Conservation (phyloP, 2,797 vertebrate genomes). For the Thunnus albacares region DNA sequence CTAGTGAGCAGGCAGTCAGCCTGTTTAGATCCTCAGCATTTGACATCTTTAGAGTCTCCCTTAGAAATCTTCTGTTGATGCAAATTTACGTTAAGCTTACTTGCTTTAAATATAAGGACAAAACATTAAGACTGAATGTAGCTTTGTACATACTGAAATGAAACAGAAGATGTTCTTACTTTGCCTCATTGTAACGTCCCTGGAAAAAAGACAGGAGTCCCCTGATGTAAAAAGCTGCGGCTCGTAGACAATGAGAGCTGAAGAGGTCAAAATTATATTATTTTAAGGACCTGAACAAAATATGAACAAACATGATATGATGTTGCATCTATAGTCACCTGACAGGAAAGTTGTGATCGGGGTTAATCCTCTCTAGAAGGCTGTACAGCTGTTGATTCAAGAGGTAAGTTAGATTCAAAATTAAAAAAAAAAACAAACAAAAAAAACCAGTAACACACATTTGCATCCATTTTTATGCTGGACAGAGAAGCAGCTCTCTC, state of each 20-base stretch:
- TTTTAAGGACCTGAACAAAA: slow-evolving; percentile 6
- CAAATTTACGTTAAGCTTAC: slow-evolving; percentile 9
- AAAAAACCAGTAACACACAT: not conserved
- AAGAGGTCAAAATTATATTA: slow-evolving; percentile 18
- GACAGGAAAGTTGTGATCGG: slow-evolving; percentile 98
- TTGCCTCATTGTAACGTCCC: slow-evolving; percentile 98
- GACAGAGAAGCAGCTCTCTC: slow-evolving; percentile 37
- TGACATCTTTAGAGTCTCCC: slow-evolving; percentile 99
- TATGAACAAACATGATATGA: not conserved
- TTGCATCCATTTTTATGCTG: not conserved
- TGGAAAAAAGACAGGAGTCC: slow-evolving; percentile 99
- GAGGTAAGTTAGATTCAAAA: not conserved
- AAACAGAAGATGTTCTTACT: slow-evolving; percentile 84
- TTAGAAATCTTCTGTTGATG: slow-evolving; percentile 89
- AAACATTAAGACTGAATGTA: not conserved
- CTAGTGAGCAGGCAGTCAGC: slow-evolving; percentile 96
- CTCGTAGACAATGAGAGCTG: slow-evolving; percentile 95
- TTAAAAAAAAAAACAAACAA: not conserved
- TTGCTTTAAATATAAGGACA: slow-evolving; percentile 17
- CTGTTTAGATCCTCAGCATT: slow-evolving; percentile 98
- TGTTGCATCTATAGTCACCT: slow-evolving; percentile 84
- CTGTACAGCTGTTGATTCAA: slow-evolving; percentile 90
- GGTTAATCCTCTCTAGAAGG: slow-evolving; percentile 98
- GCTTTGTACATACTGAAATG: not conserved
- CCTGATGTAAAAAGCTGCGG: slow-evolving; percentile 97